A percentile compares a stretch with the other conserved stretches of the same genome.
Evolutionary conservation across 2,888 invertebrate species (phyloP).

Genomic region (Cantharis nigra): DNA sequence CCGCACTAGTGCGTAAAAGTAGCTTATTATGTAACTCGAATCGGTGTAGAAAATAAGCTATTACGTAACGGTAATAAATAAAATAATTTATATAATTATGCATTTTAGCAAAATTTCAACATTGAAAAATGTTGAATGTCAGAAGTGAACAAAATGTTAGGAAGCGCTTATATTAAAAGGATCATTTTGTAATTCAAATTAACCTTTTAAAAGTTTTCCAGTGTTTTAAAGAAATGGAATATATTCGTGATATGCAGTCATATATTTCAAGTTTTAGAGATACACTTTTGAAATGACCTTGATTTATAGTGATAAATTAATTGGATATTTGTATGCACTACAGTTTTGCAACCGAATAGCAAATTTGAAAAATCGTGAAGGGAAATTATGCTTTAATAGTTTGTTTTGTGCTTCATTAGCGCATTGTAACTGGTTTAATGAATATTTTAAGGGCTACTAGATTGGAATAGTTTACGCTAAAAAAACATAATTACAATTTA

Average conservation of each 20-base stretch:
- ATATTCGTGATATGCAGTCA: background rate
- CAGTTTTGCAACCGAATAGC: background rate
- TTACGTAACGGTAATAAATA: too few relatives aligned
- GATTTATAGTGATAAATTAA: background rate
- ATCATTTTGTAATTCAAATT: background rate
- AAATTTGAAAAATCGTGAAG: background rate
- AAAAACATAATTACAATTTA: background rate
- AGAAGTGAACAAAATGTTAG: too few relatives aligned
- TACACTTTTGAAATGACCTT: background rate
- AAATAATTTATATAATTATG: too few relatives aligned
- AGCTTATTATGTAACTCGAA: too few relatives aligned
- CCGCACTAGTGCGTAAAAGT: too few relatives aligned
- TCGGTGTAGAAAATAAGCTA: too few relatives aligned
- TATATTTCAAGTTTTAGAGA: conserved; percentile 1
- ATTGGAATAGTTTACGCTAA: background rate
- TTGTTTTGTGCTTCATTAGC: background rate
- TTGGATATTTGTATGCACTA: background rate
- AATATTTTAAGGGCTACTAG: background rate
- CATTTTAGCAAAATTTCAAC: too few relatives aligned
- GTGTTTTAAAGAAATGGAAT: background rate
- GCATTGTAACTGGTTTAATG: background rate
- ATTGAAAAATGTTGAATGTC: too few relatives aligned
- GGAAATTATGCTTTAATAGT: background rate
- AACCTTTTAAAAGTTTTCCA: background rate
- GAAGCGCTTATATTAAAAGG: background rate